Conservation (phyloP, 2,113 vertebrate genomes). For the Propithecus coquereli region DNA sequence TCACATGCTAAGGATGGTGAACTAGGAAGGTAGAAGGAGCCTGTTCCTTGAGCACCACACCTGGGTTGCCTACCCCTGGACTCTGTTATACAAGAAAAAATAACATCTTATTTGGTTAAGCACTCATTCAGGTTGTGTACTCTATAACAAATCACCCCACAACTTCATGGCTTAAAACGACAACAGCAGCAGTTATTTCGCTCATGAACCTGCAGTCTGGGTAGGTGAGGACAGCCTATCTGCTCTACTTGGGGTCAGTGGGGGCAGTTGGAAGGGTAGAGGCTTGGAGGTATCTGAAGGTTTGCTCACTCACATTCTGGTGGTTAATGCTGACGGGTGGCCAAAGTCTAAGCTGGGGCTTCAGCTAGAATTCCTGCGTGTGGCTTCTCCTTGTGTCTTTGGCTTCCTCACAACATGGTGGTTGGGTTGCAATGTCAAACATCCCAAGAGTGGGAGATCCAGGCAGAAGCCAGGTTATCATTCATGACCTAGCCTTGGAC, state of each 20-base stretch:
- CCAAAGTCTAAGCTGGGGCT: neutral
- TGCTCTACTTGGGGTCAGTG: neutral
- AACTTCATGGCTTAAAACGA: neutral
- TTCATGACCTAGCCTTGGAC: neutral
- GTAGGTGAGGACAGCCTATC: neutral
- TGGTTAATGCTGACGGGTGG: neutral
- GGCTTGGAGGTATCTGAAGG: neutral
- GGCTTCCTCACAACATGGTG: neutral
- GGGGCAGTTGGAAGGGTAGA: neutral
- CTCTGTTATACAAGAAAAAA: neutral
- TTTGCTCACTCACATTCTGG: neutral
- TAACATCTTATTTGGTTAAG: neutral
- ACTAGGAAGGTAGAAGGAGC: neutral
- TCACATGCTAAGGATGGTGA: neutral
- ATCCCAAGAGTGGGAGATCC: neutral
- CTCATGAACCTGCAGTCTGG: neutral
- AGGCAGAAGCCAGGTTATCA: neutral
- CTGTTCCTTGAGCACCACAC: neutral
- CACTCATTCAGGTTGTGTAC: neutral
- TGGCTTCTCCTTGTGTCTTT: neutral
- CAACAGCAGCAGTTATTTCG: neutral
- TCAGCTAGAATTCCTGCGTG: neutral
- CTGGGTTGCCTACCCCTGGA: neutral
- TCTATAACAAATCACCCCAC: neutral
- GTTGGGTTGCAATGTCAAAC: neutral